Evolutionary conservation across 2,113 vertebrate genomes (phyloP).

Genomic region (Oxyruncus cristatus): DNA sequence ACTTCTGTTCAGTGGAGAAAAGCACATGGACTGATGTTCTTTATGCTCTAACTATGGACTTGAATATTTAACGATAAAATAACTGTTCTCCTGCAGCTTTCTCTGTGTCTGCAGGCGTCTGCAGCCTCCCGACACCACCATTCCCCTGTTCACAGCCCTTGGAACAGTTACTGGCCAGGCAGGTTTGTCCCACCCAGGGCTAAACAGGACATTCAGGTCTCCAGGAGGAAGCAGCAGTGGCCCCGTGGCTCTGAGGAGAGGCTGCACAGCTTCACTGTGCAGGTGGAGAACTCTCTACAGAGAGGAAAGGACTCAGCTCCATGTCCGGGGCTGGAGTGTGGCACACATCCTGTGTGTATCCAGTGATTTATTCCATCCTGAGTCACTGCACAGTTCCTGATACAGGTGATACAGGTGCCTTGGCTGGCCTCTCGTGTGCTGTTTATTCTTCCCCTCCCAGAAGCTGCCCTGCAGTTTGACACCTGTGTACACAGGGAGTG

Average conservation of each 20-base stretch:
- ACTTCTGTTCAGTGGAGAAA: neutral
- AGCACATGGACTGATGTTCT: neutral
- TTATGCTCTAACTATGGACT: neutral
- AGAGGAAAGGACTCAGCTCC: neutral
- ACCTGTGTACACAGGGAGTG: neutral
- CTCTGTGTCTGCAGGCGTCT: neutral
- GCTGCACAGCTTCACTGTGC: neutral
- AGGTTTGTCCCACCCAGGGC: constrained; percentile 15
- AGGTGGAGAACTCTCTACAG: neutral
- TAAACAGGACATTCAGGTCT: neutral
- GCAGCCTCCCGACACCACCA: neutral
- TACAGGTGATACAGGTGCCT: neutral
- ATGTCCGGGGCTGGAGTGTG: fast-evolving
- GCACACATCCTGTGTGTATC: fast-evolving
- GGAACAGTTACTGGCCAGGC: constrained; percentile 13
- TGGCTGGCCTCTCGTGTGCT: neutral
- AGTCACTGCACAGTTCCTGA: neutral
- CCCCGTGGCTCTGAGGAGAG: neutral
- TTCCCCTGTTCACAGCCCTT: neutral
- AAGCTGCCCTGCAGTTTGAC: neutral
- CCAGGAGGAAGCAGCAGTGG: neutral
- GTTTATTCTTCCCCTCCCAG: constrained; percentile 16
- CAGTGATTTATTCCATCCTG: fast-evolving
- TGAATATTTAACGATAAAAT: neutral
- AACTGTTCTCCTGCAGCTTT: neutral